Percentiles rank a stretch among this genome's conserved stretches.
Conservation (phyloP, 2,113 vertebrate species). For the Henicopernis longicauda region DNA sequence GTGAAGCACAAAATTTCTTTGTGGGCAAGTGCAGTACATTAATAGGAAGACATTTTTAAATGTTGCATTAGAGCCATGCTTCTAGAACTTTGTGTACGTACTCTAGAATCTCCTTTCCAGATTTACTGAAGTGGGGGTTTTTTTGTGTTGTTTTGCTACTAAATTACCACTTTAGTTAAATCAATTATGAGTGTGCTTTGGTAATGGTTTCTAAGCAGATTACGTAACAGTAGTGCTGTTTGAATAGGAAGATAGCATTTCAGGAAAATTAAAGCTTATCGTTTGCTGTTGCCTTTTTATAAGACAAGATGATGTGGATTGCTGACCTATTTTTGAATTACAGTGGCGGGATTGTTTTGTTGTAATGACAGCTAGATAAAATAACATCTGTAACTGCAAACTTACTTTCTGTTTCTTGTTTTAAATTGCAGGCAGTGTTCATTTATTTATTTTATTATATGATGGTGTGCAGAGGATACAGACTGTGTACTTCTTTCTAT, state of each 20-base stretch:
- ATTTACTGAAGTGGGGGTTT: accelerated
- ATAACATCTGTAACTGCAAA: background rate
- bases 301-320: background rate
- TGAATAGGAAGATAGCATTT: background rate
- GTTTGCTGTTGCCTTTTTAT: background rate
- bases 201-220: background rate
- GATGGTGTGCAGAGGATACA: background rate
- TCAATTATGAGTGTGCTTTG: background rate
- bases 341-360: background rate
- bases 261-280: background rate
- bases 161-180: background rate
- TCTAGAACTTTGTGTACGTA: background rate
- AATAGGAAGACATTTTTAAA: background rate
- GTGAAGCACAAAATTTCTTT: background rate
- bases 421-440: background rate
- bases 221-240: background rate
- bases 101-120: background rate
- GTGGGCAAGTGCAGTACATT: background rate
- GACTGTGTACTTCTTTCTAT: background rate
- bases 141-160: background rate
- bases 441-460: background rate
- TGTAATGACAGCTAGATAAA: background rate
- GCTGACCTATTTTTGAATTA: background rate
- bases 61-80: background rate
- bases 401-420: background rate